These are phyloP conservation scores for Tinamus guttatus DNA, from an alignment of 2,113 vertebrate species.

Conservation along the genomic window DNA sequence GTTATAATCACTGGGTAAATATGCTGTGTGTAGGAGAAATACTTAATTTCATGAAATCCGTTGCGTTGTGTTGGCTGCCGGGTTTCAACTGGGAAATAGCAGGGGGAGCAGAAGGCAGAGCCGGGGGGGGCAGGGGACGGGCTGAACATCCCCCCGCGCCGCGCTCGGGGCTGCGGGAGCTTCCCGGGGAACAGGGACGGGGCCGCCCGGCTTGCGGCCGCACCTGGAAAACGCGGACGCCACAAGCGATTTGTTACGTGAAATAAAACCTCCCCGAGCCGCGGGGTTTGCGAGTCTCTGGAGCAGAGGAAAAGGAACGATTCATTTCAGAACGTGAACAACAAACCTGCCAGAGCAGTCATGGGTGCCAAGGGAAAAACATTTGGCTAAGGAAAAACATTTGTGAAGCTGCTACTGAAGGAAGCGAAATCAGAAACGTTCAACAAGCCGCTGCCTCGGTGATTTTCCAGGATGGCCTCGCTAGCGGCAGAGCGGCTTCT, in stretches of 20 bases:
- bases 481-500: not conserved
- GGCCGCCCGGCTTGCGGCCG: not conserved
- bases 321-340: not conserved
- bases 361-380: slow-evolving; percentile 1
- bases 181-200: not conserved
- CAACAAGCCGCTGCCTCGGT: not conserved
- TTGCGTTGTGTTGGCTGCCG: not conserved
- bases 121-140: not conserved
- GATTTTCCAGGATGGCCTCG: slow-evolving; percentile 22
- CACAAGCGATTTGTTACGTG: rapidly evolving
- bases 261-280: not conserved
- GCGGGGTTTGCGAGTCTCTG: not conserved
- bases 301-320: not conserved
- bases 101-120: slow-evolving; percentile 8
- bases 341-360: slow-evolving; percentile 40
- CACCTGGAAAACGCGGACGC: not conserved
- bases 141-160: not conserved
- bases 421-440: not conserved
- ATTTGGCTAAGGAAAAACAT: slow-evolving; percentile 26
- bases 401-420: slow-evolving; percentile 31
- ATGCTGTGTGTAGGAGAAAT: slow-evolving; percentile 52
- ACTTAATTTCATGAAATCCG: not conserved
- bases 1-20: slow-evolving; percentile 62
- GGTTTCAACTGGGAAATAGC: not conserved
- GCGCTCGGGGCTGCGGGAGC: not conserved